Base-by-base conservation (phyloP, 2,888 invertebrate species). In the Fragum fragum region DNA sequence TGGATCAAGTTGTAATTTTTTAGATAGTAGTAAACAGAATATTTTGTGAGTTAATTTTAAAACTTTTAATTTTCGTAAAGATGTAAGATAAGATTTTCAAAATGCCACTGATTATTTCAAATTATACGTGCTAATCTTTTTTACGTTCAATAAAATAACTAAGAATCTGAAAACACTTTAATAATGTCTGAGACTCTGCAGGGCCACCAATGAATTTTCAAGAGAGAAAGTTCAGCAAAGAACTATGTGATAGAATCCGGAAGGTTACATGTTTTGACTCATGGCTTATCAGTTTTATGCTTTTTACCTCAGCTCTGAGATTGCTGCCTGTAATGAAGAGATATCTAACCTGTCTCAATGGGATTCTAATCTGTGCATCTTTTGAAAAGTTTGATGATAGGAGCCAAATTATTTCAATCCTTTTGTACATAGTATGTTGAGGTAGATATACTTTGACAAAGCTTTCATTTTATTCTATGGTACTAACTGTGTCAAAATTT, bases 221-320 rank as follows among this genome's bases (percentile, higher is more conserved):
- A 47, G 47, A n/a, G 47, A 47, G 47, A 47, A 47, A 47, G 47
- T 47, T 47, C 5, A 3, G 18, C 14, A 47, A 9, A 14, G 47
- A 47, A 47, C 47, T 47, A 6, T 36, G 47, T 9, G 47, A 47
- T 47, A 47, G 47, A 1, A 9, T 18, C n/a, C 26, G 23, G 26
- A 28, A 23, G 28, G 28, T 57, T 57, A 9, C 26, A 23, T 26
- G 32, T 7, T 63, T 66, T 42, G 66, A 42, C 66, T 66, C 66
- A 42, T n/a, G 66, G 42, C 66, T 66, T 66, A 66, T 66, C 66
- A 66, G 66, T n/a, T 42, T 42, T 32, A 36, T 66, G 66, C 23
- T 3, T 39, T 66, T 66, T 66, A 23, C 42, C 66, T 66, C 66
- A 42, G 42, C 66, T 23, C 23, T 16, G 66, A 5, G n/a, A 66